Percentiles rank a stretch among this genome's conserved stretches.
Evolutionary conservation across 2,888 invertebrate species (phyloP).

Genomic region (Plebejus anna): DNA sequence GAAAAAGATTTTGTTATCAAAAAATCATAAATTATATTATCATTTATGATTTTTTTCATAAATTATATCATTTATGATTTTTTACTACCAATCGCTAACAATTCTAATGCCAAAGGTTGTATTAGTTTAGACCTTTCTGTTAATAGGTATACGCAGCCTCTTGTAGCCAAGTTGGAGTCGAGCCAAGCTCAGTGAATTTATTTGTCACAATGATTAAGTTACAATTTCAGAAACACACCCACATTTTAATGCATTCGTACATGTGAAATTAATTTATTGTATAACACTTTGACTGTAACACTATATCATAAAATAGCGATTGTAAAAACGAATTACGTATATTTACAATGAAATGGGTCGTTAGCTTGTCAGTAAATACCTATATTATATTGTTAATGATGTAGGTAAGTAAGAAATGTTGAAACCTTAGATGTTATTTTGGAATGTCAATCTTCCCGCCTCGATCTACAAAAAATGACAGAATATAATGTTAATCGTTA

Average conservation of each 20-base stretch:
- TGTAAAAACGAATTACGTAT: too few relatives aligned
- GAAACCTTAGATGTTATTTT: too few relatives aligned
- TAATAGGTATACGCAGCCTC: not conserved
- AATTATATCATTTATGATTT: too few relatives aligned
- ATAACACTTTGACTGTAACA: not conserved
- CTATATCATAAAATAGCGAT: too few relatives aligned
- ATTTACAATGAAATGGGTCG: too few relatives aligned
- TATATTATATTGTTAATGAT: too few relatives aligned
- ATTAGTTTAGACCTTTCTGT: not conserved
- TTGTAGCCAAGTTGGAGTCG: constrained; percentile 19
- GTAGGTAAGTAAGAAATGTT: too few relatives aligned
- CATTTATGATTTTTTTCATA: too few relatives aligned
- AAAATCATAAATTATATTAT: too few relatives aligned
- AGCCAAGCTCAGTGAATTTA: constrained; percentile 10
- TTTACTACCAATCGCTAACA: not conserved
- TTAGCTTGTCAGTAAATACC: too few relatives aligned
- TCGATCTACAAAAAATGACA: not conserved
- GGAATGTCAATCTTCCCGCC: not conserved
- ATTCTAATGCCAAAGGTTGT: not conserved
- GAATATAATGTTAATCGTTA: not conserved
- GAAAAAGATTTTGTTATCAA: too few relatives aligned
- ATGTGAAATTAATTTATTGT: not conserved
- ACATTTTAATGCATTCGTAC: not conserved
- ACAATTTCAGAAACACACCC: not conserved
- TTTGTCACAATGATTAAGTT: constrained; percentile 12